Conservation (phyloP, 2,888 invertebrate species). For the Brachypalpus laphriformis region DNA sequence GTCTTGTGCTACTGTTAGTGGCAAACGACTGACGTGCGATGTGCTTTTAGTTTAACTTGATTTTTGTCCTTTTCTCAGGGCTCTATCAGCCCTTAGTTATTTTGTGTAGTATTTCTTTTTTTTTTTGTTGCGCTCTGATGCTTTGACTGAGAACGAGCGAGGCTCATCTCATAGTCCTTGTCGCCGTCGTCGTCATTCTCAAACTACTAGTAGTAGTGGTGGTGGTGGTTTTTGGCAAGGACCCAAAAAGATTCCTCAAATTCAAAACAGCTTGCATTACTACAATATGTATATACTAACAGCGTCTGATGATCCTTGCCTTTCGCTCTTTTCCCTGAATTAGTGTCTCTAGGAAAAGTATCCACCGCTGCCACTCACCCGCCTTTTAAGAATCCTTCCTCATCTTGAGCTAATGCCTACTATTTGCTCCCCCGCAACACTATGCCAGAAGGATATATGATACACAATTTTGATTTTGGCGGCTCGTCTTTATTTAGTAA, state of each 20-base stretch:
- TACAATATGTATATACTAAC: constrained; percentile 56
- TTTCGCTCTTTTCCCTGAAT: not conserved
- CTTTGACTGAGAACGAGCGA: too few species aligned
- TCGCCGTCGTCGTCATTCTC: constrained; percentile 4
- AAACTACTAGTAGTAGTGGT: constrained; percentile 9
- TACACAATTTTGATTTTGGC: constrained; percentile 70
- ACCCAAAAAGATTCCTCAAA: constrained; percentile 69
- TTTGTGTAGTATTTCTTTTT: not conserved
- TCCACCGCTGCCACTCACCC: not conserved
- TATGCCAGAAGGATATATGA: constrained; percentile 45
- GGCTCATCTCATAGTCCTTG: constrained; percentile 32
- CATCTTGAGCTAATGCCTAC: constrained; percentile 46
- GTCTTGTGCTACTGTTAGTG: constrained; percentile 40
- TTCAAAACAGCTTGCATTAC: constrained; percentile 73
- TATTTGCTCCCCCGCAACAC: not conserved
- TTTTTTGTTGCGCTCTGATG: too few species aligned
- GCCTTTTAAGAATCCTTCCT: constrained; percentile 7
- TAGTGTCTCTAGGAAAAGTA: constrained; percentile 25
- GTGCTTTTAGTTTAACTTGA: constrained; percentile 65
- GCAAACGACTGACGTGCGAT: constrained; percentile 60
- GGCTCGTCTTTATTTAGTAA: constrained; percentile 60
- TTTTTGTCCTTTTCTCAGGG: constrained; percentile 26
- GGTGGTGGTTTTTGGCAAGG: constrained; percentile 58
- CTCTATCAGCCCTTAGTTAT: constrained; percentile 21
- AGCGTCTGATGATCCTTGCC: constrained; percentile 56